phyloP scores from a whole-genome alignment of 2,113 vertebrate species.

The Etheostoma cragini region DNA sequence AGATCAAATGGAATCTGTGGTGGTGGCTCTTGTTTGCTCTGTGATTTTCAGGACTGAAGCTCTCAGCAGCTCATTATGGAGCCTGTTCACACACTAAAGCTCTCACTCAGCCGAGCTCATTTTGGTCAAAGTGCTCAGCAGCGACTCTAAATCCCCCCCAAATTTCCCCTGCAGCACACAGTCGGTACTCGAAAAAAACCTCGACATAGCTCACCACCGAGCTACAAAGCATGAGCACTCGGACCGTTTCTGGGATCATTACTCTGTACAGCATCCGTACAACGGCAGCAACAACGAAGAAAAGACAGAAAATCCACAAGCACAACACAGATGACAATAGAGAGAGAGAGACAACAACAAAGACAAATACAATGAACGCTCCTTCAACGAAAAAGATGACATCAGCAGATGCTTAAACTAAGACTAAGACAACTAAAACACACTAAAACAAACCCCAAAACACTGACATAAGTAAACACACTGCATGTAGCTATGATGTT shows the following conservation, averaged over 20 bases:
- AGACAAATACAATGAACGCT: not conserved
- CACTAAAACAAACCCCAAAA: not conserved
- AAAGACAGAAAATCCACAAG: not conserved
- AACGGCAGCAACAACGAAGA: not conserved
- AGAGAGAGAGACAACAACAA: not conserved
- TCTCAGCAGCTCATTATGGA: constrained; percentile 49
- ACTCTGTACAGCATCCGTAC: not conserved
- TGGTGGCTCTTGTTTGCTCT: constrained; percentile 50
- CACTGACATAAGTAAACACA: not conserved
- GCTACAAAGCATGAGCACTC: not conserved
- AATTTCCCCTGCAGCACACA: constrained; percentile 38
- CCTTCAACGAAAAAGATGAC: not conserved
- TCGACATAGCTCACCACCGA: constrained; percentile 10
- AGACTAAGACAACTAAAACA: not conserved
- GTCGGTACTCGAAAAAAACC: constrained; percentile 21
- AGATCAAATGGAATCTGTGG: constrained; percentile 21
- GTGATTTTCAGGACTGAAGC: constrained; percentile 42
- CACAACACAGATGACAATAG: not conserved
- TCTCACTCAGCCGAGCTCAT: constrained; percentile 47
- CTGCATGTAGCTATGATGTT: not conserved
- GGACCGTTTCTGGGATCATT: constrained; percentile 5
- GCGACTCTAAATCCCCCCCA: constrained; percentile 37
- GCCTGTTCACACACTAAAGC: constrained; percentile 40
- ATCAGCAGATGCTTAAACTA: not conserved
- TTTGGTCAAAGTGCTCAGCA: constrained; percentile 60